phyloP scores from a whole-genome alignment of 2,113 vertebrate species.

The Carlito syrichta region DNA sequence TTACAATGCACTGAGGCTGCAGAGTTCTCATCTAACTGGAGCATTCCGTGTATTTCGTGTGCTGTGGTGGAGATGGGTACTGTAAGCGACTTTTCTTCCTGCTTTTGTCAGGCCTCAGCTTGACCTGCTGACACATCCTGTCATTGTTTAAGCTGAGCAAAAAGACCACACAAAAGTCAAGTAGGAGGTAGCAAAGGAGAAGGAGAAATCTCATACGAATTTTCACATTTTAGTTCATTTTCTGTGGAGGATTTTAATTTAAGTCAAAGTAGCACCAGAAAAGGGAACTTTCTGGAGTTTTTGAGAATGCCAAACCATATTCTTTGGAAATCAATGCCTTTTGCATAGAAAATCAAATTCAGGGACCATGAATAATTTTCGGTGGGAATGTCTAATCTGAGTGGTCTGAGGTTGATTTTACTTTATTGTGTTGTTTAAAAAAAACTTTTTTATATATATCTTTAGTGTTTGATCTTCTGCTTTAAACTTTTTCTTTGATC shows the following conservation, averaged over 20 bases:
- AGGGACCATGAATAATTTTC: constrained; percentile 48
- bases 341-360: constrained; percentile 62
- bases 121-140: neutral
- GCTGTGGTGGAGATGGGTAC: neutral
- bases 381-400: constrained; percentile 10
- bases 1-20: neutral
- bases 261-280: neutral
- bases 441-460: neutral
- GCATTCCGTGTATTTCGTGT: accelerated
- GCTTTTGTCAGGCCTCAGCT: neutral
- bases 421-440: constrained; percentile 44
- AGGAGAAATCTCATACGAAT: neutral
- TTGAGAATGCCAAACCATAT: constrained; percentile 42
- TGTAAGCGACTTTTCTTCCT: neutral
- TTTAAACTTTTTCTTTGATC: constrained; percentile 62
- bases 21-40: neutral
- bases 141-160: neutral
- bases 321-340: constrained; percentile 34
- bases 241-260: neutral
- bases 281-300: neutral
- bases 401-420: constrained; percentile 44
- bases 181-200: neutral
- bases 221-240: neutral
- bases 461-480: constrained; percentile 55
- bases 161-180: neutral